Percentiles rank a stretch among this genome's conserved stretches.
phyloP scores from a whole-genome alignment of 2,113 vertebrate species.

The Thalassarche chlororhynchos region DNA sequence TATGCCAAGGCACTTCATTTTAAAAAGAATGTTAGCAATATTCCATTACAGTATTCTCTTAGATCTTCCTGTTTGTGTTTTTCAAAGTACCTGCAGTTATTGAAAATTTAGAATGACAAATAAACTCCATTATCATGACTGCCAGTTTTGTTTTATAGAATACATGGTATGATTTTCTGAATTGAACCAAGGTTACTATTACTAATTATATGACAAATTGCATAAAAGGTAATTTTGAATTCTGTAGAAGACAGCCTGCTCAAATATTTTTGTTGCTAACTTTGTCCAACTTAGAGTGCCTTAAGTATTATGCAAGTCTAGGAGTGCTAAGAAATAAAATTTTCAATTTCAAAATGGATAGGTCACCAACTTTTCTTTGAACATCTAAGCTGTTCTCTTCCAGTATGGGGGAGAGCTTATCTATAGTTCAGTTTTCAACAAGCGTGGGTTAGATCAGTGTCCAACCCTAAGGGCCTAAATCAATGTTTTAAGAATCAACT shows the following conservation, averaged over 20 bases:
- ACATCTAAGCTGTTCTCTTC: slow-evolving; percentile 6
- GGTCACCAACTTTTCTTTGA: not conserved
- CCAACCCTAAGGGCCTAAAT: slow-evolving; percentile 44
- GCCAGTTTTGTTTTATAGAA: not conserved
- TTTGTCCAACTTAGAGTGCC: not conserved
- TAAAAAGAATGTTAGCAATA: not conserved
- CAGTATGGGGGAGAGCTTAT: not conserved
- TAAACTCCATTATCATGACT: not conserved
- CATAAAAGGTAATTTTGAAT: not conserved
- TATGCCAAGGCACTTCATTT: not conserved
- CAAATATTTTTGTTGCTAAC: not conserved
- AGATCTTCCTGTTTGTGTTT: not conserved
- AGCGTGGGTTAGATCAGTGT: not conserved
- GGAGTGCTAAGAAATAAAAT: not conserved
- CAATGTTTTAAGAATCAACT: slow-evolving; percentile 52
- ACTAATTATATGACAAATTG: not conserved
- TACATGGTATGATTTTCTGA: not conserved
- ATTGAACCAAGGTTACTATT: not conserved
- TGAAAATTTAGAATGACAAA: not conserved
- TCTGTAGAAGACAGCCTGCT: not conserved
- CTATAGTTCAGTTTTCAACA: slow-evolving; percentile 40
- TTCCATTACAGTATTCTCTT: not conserved
- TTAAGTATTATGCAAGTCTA: not conserved
- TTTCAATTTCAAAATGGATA: not conserved
- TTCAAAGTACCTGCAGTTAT: not conserved